Evolutionary conservation across 2,888 invertebrate genomes (phyloP).

Genomic region (Tinea semifulvella): DNA sequence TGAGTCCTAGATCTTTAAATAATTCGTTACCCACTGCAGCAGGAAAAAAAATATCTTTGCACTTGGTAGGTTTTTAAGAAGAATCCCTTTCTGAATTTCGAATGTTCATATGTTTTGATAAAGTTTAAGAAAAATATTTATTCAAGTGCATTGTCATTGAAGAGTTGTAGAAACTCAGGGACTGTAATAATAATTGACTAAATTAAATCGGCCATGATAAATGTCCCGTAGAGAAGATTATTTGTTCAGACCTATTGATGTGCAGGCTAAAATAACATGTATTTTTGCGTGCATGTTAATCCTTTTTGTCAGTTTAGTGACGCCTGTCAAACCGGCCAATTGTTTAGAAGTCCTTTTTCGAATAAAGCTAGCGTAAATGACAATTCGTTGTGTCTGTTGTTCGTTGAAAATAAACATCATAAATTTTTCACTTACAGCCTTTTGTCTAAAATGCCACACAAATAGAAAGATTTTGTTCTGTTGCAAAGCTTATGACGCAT

Average conservation of each 20-base stretch:
- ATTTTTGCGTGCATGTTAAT: slow-evolving; percentile 32
- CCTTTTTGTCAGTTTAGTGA: slow-evolving; percentile 52
- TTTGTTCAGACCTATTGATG: slow-evolving; percentile 45
- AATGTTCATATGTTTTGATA: slow-evolving; percentile 7
- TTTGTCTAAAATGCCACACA: slow-evolving; percentile 47
- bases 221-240: slow-evolving; percentile 26
- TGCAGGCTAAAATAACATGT: slow-evolving; percentile 44
- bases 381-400: slow-evolving; percentile 41
- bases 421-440: slow-evolving; percentile 42
- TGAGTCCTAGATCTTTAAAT: too few relatives aligned
- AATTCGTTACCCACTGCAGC: too few relatives aligned
- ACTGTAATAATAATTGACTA: slow-evolving; percentile 31
- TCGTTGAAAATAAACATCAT: slow-evolving; percentile 52
- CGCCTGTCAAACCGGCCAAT: slow-evolving; percentile 57
- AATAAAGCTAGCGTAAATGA: slow-evolving; percentile 48
- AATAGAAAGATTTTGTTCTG: slow-evolving; percentile 26
- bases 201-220: slow-evolving; percentile 33
- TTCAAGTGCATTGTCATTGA: slow-evolving; percentile 5
- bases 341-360: slow-evolving; percentile 48
- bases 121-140: neutral
- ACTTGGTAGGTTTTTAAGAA: too few relatives aligned
- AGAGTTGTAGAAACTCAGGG: slow-evolving; percentile 3
- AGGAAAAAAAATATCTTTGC: too few relatives aligned
- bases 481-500: slow-evolving; percentile 8
- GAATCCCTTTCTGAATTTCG: too few relatives aligned